Conservation (phyloP, 2,797 vertebrate species). For the Argyrosomus regius region DNA sequence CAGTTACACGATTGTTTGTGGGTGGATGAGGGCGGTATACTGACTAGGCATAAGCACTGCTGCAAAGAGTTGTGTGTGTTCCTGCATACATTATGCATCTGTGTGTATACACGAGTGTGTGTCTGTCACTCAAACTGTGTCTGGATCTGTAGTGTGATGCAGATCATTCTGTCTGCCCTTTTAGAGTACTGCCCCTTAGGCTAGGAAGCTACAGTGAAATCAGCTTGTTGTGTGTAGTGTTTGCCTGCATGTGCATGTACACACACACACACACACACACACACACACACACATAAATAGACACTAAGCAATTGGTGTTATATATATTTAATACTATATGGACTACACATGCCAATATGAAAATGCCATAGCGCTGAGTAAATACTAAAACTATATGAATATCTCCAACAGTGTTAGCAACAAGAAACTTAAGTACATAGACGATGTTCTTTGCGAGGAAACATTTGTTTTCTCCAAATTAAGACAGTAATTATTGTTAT, state of each 20-base stretch:
- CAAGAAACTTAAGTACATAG: background rate
- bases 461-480: no score
- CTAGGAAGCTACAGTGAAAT: conserved; percentile 37
- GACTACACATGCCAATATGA: background rate
- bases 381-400: background rate
- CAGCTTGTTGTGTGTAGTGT: conserved; percentile 5
- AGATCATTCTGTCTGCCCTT: conserved; percentile 38
- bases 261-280: background rate
- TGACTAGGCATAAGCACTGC: conserved; percentile 33
- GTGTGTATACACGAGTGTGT: conserved; percentile 11
- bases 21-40: conserved; percentile 39
- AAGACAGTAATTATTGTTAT: background rate
- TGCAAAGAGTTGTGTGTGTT: conserved; percentile 28
- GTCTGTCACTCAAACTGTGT: conserved; percentile 43
- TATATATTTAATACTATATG: background rate
- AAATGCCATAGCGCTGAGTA: background rate
- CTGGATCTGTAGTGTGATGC: conserved; percentile 50
- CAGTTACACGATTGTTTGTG: conserved; percentile 32
- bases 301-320: background rate
- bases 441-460: background rate
- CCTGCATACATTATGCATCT: conserved; percentile 26
- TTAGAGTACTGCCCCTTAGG: conserved; percentile 27
- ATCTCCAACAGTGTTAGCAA: background rate
- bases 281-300: background rate
- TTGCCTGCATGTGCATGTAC: conserved; percentile 13